A percentile compares a stretch with the other conserved stretches of the same genome.
These are phyloP conservation scores for Oreohelix idahoensis DNA, from an alignment of 1,140 invertebrate genomes.

Conservation along the genomic window DNA sequence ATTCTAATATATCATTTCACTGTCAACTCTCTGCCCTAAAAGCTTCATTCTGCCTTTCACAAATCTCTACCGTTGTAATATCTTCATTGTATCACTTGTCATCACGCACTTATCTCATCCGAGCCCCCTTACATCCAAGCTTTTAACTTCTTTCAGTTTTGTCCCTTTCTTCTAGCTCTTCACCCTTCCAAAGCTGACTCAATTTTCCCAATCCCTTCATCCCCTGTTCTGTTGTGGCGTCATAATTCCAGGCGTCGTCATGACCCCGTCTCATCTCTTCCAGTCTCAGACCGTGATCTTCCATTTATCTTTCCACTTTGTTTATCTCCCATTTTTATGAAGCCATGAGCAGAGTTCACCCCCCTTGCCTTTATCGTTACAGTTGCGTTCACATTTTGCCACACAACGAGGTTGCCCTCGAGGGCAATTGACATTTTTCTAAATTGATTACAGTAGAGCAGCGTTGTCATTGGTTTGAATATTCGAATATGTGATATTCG, in stretches of 20 bases:
- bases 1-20: too few relatives aligned
- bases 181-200: neutral
- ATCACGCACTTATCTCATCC: too few relatives aligned
- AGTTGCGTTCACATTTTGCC: neutral
- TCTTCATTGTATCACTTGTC: too few relatives aligned
- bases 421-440: neutral
- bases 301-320: conserved; percentile 2
- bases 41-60: too few relatives aligned
- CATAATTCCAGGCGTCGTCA: neutral
- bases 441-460: neutral
- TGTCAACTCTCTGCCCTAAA: too few relatives aligned
- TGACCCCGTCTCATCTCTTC: neutral
- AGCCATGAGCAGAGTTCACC: neutral
- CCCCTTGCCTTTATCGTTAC: neutral
- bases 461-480: neutral
- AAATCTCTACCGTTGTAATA: too few relatives aligned
- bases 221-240: neutral
- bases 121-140: too few relatives aligned
- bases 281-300: neutral
- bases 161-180: too few relatives aligned
- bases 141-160: too few relatives aligned
- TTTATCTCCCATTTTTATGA: neutral
- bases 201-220: neutral
- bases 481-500: neutral
- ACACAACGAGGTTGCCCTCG: neutral